Percentiles rank a stretch among this genome's conserved stretches.
Evolutionary conservation across 2,113 vertebrate genomes (phyloP).

Genomic region (Plecturocebus donacophilus): DNA sequence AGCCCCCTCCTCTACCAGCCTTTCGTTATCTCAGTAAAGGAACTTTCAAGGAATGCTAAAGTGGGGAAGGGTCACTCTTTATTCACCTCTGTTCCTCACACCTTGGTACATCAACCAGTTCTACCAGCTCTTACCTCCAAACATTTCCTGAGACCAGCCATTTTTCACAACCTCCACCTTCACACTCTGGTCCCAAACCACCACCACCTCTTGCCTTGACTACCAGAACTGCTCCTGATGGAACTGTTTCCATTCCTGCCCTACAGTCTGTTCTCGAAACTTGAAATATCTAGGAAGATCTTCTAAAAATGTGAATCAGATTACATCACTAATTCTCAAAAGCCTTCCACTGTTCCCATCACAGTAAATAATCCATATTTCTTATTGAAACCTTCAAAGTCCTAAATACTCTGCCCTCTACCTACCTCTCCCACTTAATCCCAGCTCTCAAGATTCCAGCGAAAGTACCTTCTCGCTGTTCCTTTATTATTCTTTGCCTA

Average conservation of each 20-base stretch:
- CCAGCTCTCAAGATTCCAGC: not conserved
- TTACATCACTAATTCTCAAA: not conserved
- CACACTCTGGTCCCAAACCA: not conserved
- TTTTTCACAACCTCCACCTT: not conserved
- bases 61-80: not conserved
- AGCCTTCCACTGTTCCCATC: not conserved
- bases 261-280: not conserved
- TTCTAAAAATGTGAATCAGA: conserved; percentile 4
- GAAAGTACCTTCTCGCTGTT: not conserved
- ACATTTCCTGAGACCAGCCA: not conserved
- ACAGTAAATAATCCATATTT: not conserved
- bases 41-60: not conserved
- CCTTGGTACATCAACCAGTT: not conserved
- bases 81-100: not conserved
- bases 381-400: not conserved
- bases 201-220: not conserved
- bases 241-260: not conserved
- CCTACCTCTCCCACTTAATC: not conserved
- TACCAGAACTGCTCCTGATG: not conserved
- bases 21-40: not conserved
- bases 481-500: not conserved
- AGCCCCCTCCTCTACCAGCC: not conserved
- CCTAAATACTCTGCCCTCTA: not conserved
- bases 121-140: not conserved
- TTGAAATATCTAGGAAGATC: not conserved